These are phyloP conservation scores for Doryteuthis pealeii DNA, from an alignment of 1,140 invertebrate genomes.

Conservation along the genomic window DNA sequence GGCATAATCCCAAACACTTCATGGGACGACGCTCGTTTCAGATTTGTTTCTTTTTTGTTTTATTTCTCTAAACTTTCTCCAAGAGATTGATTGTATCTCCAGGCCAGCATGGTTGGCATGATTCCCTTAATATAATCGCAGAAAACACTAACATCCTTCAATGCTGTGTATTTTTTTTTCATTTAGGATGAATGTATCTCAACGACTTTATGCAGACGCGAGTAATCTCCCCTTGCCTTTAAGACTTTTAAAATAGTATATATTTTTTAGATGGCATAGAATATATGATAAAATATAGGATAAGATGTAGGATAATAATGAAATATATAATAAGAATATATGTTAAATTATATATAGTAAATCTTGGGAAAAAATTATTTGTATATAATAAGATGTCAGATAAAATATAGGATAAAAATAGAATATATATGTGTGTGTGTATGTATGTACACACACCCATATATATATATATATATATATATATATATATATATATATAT, in stretches of 20 bases:
- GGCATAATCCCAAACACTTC: neutral
- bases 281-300: no score
- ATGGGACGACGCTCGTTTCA: neutral
- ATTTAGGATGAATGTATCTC: no score
- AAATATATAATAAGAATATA: neutral
- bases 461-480: neutral
- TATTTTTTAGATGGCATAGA: no score
- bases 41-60: neutral
- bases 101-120: no score
- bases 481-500: neutral
- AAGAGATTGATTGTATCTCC: neutral
- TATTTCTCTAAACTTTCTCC: neutral
- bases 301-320: no score
- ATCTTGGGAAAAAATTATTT: neutral
- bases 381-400: neutral
- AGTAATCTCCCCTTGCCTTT: no score
- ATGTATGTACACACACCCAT: neutral
- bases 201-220: no score
- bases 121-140: no score
- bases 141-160: no score
- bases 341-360: neutral
- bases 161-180: no score
- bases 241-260: no score
- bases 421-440: neutral
- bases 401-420: neutral